Evolutionary conservation across 2,888 invertebrate genomes (phyloP), one percentile per base, ranked within the genome.

Genomic region (Neria commutata): DNA sequence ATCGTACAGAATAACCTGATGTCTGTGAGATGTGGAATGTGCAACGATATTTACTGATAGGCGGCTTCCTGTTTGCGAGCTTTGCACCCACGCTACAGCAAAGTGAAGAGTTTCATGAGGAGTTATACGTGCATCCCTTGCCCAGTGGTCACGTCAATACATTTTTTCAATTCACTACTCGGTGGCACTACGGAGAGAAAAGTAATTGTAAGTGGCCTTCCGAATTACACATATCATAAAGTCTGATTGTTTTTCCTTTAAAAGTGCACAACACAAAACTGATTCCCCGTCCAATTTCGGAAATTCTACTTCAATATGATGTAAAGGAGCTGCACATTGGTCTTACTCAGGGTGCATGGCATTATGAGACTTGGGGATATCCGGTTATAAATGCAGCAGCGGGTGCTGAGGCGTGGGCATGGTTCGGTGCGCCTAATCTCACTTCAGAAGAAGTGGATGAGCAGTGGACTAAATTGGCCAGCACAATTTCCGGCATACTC

Each of bases 281-380:
- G 56, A 93, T 97, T 76, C 95, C 98, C 2, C 88, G 94, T 72
- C 89, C 94, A 1, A 83, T 98, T 51, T 91, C 93, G 11, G 97
- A 98, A 84, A 89, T 98, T 42, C 85, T 97, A 68, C 86, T 89
- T 46, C 86, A 91, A 29, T 94, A 94, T 78, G 86, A 90, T 75
- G 89, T 98, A 0, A 90, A 91, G 76, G 98, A 98, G 79, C 81
- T 99, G 19, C 95, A 97, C 75, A 85, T 99, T 50, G 91, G 92
- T 58, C 85, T 98, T 59, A 96, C 96, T 0, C 94, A 95, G 81
- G 98, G 98, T 0, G 84, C 94, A 56, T 99, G 98, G 98, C 88
- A 91, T 62, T 91, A 96, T 79, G 89, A 91, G 67, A 88, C 89
- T 56, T 99, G 98, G 98, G 98, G 98, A 1, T 95, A 95, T 83